Base-by-base conservation (phyloP, 2,113 vertebrate genomes). In the Lucifuga dentata region DNA sequence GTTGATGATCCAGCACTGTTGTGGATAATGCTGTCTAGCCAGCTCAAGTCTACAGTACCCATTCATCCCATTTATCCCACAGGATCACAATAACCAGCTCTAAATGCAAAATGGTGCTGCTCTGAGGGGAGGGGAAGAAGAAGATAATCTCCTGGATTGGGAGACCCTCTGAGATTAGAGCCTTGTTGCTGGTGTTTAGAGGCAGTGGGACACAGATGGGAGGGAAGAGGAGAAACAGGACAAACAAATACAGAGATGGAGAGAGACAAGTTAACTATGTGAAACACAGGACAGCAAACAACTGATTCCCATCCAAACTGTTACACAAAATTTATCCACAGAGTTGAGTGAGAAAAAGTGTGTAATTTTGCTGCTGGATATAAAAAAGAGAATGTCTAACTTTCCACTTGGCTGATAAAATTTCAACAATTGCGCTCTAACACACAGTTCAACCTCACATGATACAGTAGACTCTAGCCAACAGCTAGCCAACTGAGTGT, bases 91-190 rank as follows among this genome's bases (percentile, higher is more conserved):
- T 75, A 78, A 83, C 77, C 75, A 73, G 59, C 63, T 79, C 51
- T 48, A 46, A 52, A 48, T 66, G 66, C 39, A 68, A 75, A 85
- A 88, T 70, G 83, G 73, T 68, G 61, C 55, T 52, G 73, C 2
- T 16, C 16, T 8, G 24, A 62, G 53, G 50, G 51, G 65, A 76
- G 79, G 83, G 72, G 60, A 39, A 19, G 77, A 84, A 82, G 87
- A 69, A 83, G 76, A 86, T 92, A 91, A 92, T 91, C 91, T 85
- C 87, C 24, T 56, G 81, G 91, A 90, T 84, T 90, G 89, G 69
- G 80, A 90, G 81, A 88, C 83, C 87, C 89, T 84, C 8, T 68
- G 60, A 81, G 90, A 91, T 92, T 90, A 92, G 36, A 76, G 58
- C 51, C 65, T 71, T 44, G 73, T 44, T 77, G 76, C 71, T 84